Evolutionary conservation across 2,113 vertebrate genomes (phyloP).

Genomic region (Anolis sagrei): DNA sequence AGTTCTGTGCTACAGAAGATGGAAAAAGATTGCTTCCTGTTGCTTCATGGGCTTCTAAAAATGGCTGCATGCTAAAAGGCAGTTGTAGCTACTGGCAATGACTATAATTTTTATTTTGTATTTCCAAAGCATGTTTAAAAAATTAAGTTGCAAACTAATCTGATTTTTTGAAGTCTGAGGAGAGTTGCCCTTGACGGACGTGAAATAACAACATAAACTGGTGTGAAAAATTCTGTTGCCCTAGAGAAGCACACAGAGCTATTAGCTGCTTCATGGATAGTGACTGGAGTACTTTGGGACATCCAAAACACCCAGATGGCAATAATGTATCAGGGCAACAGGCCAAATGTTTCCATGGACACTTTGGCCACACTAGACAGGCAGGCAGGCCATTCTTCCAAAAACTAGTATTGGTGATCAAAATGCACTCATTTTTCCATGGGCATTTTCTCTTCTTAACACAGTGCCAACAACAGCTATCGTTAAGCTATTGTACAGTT

Average conservation of each 20-base stretch:
- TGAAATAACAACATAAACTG: neutral
- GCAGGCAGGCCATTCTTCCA: neutral
- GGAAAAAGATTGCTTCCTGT: too few species aligned
- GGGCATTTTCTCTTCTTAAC: neutral
- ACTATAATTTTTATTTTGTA: neutral
- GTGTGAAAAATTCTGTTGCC: neutral
- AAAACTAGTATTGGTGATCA: neutral
- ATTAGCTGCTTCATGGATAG: constrained; percentile 2
- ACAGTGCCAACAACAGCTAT: neutral
- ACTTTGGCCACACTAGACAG: neutral
- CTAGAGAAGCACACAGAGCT: neutral
- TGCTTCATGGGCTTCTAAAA: neutral
- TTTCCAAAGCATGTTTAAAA: neutral
- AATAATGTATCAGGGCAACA: neutral
- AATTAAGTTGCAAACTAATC: neutral
- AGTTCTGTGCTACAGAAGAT: too few species aligned
- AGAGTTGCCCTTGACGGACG: neutral
- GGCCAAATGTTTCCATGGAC: neutral
- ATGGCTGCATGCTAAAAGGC: neutral
- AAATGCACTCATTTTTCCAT: neutral
- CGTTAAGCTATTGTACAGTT: neutral
- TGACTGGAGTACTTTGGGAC: neutral
- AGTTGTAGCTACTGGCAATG: neutral
- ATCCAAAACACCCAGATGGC: neutral
- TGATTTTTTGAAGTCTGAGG: neutral